Percentiles rank a stretch among this genome's conserved stretches.
phyloP scores from a whole-genome alignment of 2,797 vertebrate genomes.

The Lates japonicus region DNA sequence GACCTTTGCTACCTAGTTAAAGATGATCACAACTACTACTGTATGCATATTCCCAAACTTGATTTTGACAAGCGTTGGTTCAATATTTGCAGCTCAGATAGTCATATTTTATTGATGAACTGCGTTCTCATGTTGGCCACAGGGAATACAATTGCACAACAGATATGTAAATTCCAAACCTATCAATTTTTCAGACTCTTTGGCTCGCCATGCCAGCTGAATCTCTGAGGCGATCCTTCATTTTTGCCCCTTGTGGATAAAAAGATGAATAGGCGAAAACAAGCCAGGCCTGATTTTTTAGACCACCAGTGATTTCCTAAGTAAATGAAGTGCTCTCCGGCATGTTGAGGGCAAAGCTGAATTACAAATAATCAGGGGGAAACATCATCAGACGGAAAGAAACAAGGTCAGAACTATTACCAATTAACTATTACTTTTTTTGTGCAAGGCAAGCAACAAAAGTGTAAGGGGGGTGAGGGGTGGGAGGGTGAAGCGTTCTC shows the following conservation, averaged over 20 bases:
- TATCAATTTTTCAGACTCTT: constrained; percentile 73
- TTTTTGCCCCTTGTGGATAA: constrained; percentile 62
- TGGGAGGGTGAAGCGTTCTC: constrained; percentile 45
- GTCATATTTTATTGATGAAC: constrained; percentile 77
- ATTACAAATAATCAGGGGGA: constrained; percentile 75
- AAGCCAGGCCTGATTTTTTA: constrained; percentile 56
- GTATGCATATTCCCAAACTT: constrained; percentile 34
- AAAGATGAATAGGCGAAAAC: constrained; percentile 68
- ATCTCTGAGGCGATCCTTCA: constrained; percentile 67
- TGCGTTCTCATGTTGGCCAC: constrained; percentile 28
- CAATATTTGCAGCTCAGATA: constrained; percentile 47
- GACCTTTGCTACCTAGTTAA: constrained; percentile 56
- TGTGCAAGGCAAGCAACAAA: constrained; percentile 77
- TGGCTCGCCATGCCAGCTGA: constrained; percentile 43
- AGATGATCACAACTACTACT: constrained; percentile 10
- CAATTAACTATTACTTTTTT: constrained; percentile 69
- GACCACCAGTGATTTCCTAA: constrained; percentile 66
- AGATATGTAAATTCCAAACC: constrained; percentile 73
- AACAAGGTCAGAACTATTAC: constrained; percentile 75
- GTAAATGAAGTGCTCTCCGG: constrained; percentile 60
- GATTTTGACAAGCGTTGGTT: constrained; percentile 46
- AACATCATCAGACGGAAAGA: constrained; percentile 63
- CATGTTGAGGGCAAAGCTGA: constrained; percentile 67
- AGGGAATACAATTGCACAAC: constrained; percentile 62
- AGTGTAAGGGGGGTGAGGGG: constrained; percentile 9